Base-by-base conservation (phyloP, 2,113 vertebrate genomes). In the Xyrauchen texanus region DNA sequence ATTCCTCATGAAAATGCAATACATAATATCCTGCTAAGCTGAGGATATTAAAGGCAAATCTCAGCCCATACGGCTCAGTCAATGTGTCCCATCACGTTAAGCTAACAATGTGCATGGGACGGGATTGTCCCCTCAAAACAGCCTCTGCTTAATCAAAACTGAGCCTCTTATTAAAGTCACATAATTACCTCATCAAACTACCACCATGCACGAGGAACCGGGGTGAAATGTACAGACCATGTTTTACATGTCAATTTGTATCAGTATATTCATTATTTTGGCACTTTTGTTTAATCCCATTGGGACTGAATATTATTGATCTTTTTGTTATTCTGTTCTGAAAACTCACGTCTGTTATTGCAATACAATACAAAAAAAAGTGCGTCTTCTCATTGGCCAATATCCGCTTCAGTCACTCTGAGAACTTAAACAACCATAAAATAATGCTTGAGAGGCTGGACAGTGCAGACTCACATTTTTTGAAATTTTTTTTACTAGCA, bases 161-260 rank as follows among this genome's bases (percentile, higher is more conserved):
- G 74, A 76, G 74, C 74, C 49, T 16, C 74, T 76, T 76, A 64
- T 64, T 76, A 76, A 65, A 76, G 49, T 76, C 74, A 44, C 61
- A 9, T 76, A 76, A 76, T 76, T 76, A 76, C 61, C 51, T 52
- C 74, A 55, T 76, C 62, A 76, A 76, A 75, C 55, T 61, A 47
- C 55, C 55, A 21, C 44, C 57, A 51, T 75, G 46, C 16, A 16
- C 42, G 46, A 75, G 72, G 16, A 49, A 52, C 7, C 1, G 70
- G 6, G 8, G 70, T 10, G 45, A 7, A 4, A 21, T 73, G 21
- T 34, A 21, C 42, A 60, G 70, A 21, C 8, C n/a, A 10, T n/a
- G n/a, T 60, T 47, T 72, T 57, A 44, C 53, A n/a, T n/a, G n/a
- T n/a, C n/a, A n/a, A n/a, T 13, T 72, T 72, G 9, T 72, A 60